phyloP scores from a whole-genome alignment of 1,140 invertebrate species.

The Teleopsis dalmanni region DNA sequence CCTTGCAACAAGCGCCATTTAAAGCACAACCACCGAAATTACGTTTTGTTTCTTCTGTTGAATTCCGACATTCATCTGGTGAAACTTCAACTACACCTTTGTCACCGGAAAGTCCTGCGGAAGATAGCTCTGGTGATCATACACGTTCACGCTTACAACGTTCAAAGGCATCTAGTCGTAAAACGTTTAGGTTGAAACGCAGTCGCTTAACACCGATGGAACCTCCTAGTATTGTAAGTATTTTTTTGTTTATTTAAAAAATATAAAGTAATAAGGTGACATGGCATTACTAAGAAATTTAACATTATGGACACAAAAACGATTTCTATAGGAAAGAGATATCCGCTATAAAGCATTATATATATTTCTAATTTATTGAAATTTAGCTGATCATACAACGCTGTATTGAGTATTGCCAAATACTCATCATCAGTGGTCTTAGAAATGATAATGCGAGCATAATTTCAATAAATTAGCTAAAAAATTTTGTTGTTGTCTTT shows the following conservation, averaged over 20 bases:
- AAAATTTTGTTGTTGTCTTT: too few species aligned
- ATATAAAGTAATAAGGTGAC: too few species aligned
- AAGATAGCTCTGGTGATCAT: conserved; percentile 58
- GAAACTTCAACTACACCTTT: conserved; percentile 66
- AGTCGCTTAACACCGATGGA: conserved; percentile 50
- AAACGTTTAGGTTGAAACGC: conserved; percentile 82
- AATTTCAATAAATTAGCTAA: too few species aligned
- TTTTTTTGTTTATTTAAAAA: neutral
- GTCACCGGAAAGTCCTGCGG: conserved; percentile 62
- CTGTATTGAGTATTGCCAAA: too few species aligned
- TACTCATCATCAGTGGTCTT: too few species aligned
- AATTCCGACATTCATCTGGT: conserved; percentile 47
- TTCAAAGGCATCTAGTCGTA: conserved; percentile 87
- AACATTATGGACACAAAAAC: neutral
- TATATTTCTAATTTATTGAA: too few species aligned
- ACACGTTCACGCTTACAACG: conserved; percentile 69
- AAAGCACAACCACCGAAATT: conserved; percentile 55
- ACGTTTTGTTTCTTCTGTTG: conserved; percentile 63
- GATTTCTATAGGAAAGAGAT: too few species aligned
- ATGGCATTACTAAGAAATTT: too few species aligned
- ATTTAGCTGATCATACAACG: too few species aligned
- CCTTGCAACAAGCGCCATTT: conserved; percentile 38
- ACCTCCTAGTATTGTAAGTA: conserved; percentile 40
- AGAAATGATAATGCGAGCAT: too few species aligned
- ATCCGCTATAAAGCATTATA: too few species aligned